Conservation (phyloP, 2,888 invertebrate genomes). For the Epinotia brunnichana region DNA sequence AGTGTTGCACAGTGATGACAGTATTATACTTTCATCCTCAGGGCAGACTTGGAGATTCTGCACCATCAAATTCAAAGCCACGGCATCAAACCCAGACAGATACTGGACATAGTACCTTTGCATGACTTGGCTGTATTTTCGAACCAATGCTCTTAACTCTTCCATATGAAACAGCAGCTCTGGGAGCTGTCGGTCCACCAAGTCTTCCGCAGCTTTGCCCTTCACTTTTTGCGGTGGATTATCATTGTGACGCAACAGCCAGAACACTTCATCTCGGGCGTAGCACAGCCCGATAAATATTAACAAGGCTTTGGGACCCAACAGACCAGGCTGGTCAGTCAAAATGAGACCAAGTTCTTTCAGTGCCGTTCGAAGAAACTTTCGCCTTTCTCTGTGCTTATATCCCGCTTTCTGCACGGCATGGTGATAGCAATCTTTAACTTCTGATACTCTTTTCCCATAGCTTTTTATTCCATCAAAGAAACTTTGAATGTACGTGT, state of each 20-base stretch:
- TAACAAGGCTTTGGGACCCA: constrained; percentile 98
- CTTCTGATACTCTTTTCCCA: constrained; percentile 95
- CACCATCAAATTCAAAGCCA: constrained; percentile 93
- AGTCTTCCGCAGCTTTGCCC: constrained; percentile 94
- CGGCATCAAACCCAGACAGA: constrained; percentile 97
- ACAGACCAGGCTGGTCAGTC: constrained; percentile 98
- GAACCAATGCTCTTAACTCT: constrained; percentile 95
- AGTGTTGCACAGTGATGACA: constrained; percentile 95
- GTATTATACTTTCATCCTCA: constrained; percentile 97
- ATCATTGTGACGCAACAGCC: constrained; percentile 98
- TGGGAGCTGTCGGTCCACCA: constrained; percentile 97
- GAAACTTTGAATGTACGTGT: constrained; percentile 95
- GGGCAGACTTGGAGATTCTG: constrained; percentile 93
- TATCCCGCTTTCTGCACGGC: constrained; percentile 95
- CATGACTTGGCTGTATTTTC: constrained; percentile 98
- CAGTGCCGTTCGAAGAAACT: constrained; percentile 96
- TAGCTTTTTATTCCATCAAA: constrained; percentile 98
- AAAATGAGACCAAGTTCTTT: constrained; percentile 97
- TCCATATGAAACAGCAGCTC: constrained; percentile 99
- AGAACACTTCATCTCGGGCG: constrained; percentile 98
- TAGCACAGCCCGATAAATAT: constrained; percentile 98
- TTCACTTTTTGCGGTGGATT: constrained; percentile 96
- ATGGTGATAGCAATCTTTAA: constrained; percentile 96
- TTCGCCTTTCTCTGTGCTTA: constrained; percentile 96
- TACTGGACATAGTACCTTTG: constrained; percentile 99